Conservation (phyloP, 2,888 invertebrate species). For the Tanytarsus gracilentus region DNA sequence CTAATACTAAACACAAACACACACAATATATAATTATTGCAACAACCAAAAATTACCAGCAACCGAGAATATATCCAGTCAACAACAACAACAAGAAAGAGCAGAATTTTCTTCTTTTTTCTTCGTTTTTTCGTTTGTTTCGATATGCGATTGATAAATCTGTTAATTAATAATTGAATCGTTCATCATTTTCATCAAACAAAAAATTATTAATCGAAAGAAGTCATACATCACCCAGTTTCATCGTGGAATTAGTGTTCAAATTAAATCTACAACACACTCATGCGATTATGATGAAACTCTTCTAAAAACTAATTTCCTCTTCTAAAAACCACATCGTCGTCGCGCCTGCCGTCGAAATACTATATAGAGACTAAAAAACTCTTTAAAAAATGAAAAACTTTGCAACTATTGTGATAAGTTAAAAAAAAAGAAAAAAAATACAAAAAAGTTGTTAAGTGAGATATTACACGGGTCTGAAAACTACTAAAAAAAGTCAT, state of each 20-base stretch:
- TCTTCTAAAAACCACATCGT: conserved; percentile 3
- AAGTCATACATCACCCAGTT: no score
- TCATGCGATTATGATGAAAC: conserved; percentile 23
- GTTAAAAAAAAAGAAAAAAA: conserved; percentile 16
- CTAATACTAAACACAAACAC: conserved; percentile 27
- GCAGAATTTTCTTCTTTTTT: conserved; percentile 16
- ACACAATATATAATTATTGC: conserved; percentile 16
- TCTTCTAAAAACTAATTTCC: conserved; percentile 25
- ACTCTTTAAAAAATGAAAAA: conserved; percentile 3
- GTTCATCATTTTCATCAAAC: conserved; percentile 13
- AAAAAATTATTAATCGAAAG: no score
- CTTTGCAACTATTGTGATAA: conserved; percentile 27
- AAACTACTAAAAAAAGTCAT: conserved; percentile 22
- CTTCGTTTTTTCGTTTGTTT: conserved; percentile 10
- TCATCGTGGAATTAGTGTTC: no score
- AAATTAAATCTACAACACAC: no score
- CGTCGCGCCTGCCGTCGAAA: no score
- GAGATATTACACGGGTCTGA: conserved; percentile 24
- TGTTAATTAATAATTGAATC: conserved; percentile 12
- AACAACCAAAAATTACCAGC: conserved; percentile 20
- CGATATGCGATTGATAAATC: conserved; percentile 13
- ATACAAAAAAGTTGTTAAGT: conserved; percentile 20
- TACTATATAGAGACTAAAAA: conserved; percentile 25
- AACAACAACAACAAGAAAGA: conserved; percentile 16
- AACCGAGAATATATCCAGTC: conserved; percentile 13